Evolutionary conservation across 2,888 invertebrate species (phyloP), one percentile per base, ranked within the genome.

Genomic region (Stenotaenia linearis): DNA sequence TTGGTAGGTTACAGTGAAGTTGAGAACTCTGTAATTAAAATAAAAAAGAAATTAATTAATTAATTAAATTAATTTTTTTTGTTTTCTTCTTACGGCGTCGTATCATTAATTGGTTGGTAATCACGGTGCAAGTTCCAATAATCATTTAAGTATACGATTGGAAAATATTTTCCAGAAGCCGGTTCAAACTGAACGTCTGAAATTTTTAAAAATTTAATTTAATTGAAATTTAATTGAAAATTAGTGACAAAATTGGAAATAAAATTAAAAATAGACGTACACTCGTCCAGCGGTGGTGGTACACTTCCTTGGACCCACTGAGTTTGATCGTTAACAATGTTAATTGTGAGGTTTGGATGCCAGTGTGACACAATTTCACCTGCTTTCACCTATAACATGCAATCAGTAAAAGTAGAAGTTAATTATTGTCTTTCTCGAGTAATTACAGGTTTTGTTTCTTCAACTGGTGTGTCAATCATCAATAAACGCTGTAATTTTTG

Each of bases 71-170:
- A 23, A 50, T 9, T 15, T 50, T 25, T 5, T 23, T 78, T 21
- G n/a, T n/a, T n/a, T n/a, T n/a, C n/a, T 40, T 28, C 30, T 61
- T n/a, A 78, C 78, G 35, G 30, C 10, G 80, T 91, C 0, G 96
- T 94, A 78, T 93, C 90, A 86, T 97, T 97, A 80, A 99, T 91
- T 0, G 96, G 95, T 81, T 91, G 90, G 88, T 98, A 98, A 84
- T 98, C 98, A 80, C 94, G 90, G 85, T 95, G 92, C 89, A 99
- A 92, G 85, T 99, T 99, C 99, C 99, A 99, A 86, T 97, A 99
- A 84, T 98, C 97, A 88, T 99, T 99, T 81, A 95, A 89, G 86
- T 94, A 98, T 74, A 99, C 88, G 69, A 98, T 93, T 3, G 99
- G 99, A 84, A 95, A 93, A 87, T 99, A 99, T 50, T 91, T 90